phyloP scores from a whole-genome alignment of 2,888 invertebrate genomes.

The Drosophila macrospina region DNA sequence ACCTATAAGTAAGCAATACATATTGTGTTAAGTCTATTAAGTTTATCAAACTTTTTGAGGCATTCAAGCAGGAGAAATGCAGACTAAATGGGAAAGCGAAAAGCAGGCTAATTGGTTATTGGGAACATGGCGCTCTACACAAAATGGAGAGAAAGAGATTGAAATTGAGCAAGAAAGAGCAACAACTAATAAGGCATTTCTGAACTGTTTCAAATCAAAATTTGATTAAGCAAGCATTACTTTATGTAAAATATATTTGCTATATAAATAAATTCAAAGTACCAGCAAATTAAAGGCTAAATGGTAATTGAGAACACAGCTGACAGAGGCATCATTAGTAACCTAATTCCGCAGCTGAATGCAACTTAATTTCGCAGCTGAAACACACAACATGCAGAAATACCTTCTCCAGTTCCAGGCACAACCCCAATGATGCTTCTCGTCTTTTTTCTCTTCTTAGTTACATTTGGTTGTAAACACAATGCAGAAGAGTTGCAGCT shows the following conservation, averaged over 20 bases:
- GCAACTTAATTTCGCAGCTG: constrained; percentile 19
- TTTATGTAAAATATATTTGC: no score
- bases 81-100: neutral
- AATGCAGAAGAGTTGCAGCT: constrained; percentile 11
- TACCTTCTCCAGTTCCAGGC: neutral
- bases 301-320: neutral
- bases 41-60: no score
- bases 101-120: no score
- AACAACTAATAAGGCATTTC: no score
- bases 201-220: no score
- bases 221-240: no score
- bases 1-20: no score
- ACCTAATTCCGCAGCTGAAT: constrained; percentile 10
- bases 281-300: neutral
- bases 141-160: no score
- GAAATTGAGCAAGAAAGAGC: no score
- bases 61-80: neutral
- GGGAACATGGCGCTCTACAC: no score
- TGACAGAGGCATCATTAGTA: constrained; percentile 16
- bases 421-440: neutral
- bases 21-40: no score
- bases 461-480: constrained; percentile 37
- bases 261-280: no score
- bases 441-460: constrained; percentile 29
- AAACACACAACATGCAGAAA: neutral